Evolutionary conservation across 1,140 invertebrate species (phyloP).

Genomic region (Littorina saxatilis): DNA sequence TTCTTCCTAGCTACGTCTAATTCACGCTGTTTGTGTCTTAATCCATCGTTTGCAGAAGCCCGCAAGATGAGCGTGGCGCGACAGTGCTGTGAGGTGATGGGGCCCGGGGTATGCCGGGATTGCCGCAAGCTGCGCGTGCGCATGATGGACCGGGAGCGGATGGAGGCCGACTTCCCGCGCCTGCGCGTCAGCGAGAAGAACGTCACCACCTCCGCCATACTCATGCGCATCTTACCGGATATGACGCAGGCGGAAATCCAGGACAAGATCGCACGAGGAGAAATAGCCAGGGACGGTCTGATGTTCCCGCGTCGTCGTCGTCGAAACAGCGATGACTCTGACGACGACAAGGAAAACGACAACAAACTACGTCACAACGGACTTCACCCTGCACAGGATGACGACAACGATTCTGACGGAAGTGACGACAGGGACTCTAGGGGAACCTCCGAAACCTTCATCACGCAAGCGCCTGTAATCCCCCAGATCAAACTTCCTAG

Average conservation of each 20-base stretch:
- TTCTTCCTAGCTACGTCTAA: too few relatives aligned
- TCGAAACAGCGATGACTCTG: conserved; percentile 11
- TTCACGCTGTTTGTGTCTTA: too few relatives aligned
- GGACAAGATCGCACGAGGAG: conserved; percentile 49
- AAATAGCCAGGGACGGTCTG: conserved; percentile 43
- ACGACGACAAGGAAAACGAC: conserved; percentile 8
- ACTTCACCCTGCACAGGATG: neutral
- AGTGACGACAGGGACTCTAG: neutral
- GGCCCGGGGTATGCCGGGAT: conserved; percentile 52
- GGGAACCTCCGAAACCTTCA: neutral
- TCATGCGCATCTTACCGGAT: conserved; percentile 45
- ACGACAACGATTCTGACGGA: conserved; percentile 1
- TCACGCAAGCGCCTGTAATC: too few relatives aligned
- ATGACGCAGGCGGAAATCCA: conserved; percentile 52
- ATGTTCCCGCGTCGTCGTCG: conserved; percentile 15
- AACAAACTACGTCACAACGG: conserved; percentile 4
- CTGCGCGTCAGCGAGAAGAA: conserved; percentile 48
- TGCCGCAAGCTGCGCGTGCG: conserved; percentile 49
- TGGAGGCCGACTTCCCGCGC: conserved; percentile 50
- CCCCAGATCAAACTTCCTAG: neutral
- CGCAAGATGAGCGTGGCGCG: conserved; percentile 31
- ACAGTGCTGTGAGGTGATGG: conserved; percentile 59
- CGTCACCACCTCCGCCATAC: conserved; percentile 47
- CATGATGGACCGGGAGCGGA: conserved; percentile 41
- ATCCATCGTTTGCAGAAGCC: neutral